Base-by-base conservation (phyloP, 2,797 vertebrate species). In the Malacoraja senta region DNA sequence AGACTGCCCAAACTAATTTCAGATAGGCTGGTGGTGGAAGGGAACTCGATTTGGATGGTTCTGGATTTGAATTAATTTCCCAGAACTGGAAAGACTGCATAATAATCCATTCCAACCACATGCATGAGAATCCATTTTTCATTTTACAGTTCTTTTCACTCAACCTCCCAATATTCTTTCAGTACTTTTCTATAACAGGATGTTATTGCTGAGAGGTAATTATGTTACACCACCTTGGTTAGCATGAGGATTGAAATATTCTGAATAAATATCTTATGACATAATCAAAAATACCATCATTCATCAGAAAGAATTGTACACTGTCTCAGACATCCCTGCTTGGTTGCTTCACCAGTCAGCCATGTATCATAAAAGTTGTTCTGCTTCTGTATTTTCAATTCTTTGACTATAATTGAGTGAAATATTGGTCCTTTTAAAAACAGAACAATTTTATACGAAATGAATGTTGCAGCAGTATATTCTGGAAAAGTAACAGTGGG, bases 171-270 rank as follows among this genome's bases (percentile, higher is more conserved):
- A 76, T 76, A 53, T 92, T 91, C 32, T 91, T 74, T 91, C 15
- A 13, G 35, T 35, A 38, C 53, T 92, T 76, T 53, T 74, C 24
- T 74, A 24, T 21, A 74, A 92, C 26, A 76, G 71, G 90, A 92
- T 53, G 32, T 38, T 29, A 53, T 58, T 72, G 76, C 38, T 92
- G 90, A 92, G 29, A 76, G 38, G 10, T 17, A 92, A 53, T 92
- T 76, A 74, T 53, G 90, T 19, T 74, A 13, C 44, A 76, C 29
- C 29, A 58, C 71, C 35, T 74, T 92, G 24, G 44, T 74, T 53
- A 92, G 38, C 68, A 76, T 92, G 90, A 76, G 72, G 90, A 92
- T 92, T 92, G 71, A 92, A 72, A 92, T 92, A 24, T 38, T 71
- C 90, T n/a, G 58, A 92, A 92, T 26, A 21, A 92, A 92, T 71